These are phyloP conservation scores for Menidia beryllina DNA, from an alignment of 2,113 vertebrate genomes.

Conservation along the genomic window DNA sequence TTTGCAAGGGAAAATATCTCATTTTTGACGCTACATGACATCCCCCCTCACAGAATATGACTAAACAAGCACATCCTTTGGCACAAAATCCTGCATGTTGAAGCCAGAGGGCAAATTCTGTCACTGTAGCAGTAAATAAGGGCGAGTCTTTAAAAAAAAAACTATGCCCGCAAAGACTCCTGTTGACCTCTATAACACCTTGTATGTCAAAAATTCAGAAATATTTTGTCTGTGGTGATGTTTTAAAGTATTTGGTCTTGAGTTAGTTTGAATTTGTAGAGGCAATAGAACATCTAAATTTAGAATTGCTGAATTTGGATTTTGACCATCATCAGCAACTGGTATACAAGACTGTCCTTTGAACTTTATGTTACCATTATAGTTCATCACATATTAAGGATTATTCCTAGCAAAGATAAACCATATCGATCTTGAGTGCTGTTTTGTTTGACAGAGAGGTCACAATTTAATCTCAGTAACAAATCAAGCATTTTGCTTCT, in stretches of 20 bases:
- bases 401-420: background rate
- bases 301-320: too few species aligned
- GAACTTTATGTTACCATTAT: background rate
- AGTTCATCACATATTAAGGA: background rate
- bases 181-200: slow-evolving; percentile 20
- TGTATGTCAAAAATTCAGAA: slow-evolving; percentile 1
- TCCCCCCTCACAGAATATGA: slow-evolving; percentile 60
- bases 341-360: background rate
- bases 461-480: background rate
- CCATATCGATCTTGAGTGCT: background rate
- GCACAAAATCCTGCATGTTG: slow-evolving; percentile 20
- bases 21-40: slow-evolving; percentile 71
- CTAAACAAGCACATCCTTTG: slow-evolving; percentile 58
- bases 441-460: slow-evolving; percentile 24
- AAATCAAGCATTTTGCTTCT: slow-evolving; percentile 15
- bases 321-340: background rate
- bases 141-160: slow-evolving; percentile 22
- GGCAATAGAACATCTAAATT: background rate
- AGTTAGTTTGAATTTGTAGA: background rate
- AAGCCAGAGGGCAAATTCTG: slow-evolving; percentile 63
- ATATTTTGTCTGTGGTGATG: background rate
- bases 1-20: slow-evolving; percentile 64
- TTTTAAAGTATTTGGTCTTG: slow-evolving; percentile 9
- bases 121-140: slow-evolving; percentile 52
- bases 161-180: slow-evolving; percentile 10